Evolutionary conservation across 2,113 vertebrate species (phyloP), one percentile per base, ranked within the genome.

Genomic region (Pedetes capensis): DNA sequence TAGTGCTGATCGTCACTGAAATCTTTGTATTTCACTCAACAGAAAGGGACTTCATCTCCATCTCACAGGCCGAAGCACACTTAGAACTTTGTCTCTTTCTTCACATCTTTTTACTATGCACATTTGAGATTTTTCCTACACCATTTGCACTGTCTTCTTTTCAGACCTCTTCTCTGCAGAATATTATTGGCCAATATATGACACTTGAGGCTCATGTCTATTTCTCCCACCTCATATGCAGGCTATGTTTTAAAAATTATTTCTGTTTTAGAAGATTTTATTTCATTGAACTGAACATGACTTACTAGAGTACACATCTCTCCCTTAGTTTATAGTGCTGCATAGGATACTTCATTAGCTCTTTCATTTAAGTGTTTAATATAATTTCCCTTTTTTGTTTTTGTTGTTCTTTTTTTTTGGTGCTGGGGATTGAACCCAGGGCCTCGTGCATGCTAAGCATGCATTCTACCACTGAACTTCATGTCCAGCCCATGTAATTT

Each of bases 311-410:
- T 85, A 29, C 11, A 37, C 34, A 23, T 85, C 20, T 91, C 32
- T 89, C 8, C 68, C 85, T 92, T 88, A 59, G 64, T 81, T 94
- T 88, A 44, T 37, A 59, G n/a, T n/a, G n/a, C n/a, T n/a, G n/a
- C n/a, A n/a, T n/a, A n/a, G n/a, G n/a, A n/a, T n/a, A 79, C 29
- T 84, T 34, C 42, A 66, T 95, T 86, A 93, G 39, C 47, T 81
- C 12, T 87, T 93, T 85, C 59, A 39, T 78, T 89, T 96, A 95
- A 49, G 63, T 94, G 1, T 85, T 91, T 75, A 83, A 37, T 79
- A 37, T 79, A 18, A 78, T 80, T 95, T 91, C 5, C 23, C 27
- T 53, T 18, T 74, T 11, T 61, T 80, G 14, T 63, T 82, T 63
- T 81, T 81, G 39, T 44, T 51, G 32, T 79, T 90, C 59, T 66